These are phyloP conservation scores for Bergia puertoricense DNA, from an alignment of 92 coral and sea anemone genomes.

Conservation along the genomic window DNA sequence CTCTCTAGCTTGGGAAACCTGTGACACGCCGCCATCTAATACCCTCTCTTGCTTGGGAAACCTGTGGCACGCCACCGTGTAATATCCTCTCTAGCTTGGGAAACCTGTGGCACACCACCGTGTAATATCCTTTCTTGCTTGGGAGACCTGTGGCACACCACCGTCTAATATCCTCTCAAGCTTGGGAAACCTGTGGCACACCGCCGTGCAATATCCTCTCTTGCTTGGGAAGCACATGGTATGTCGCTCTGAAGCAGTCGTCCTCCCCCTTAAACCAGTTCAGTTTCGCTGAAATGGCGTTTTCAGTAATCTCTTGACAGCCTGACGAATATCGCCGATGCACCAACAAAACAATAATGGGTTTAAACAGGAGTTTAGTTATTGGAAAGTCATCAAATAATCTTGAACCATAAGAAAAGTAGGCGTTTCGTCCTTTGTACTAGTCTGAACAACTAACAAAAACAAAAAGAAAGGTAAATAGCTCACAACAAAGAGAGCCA, in stretches of 20 bases:
- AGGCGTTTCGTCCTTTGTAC: background rate
- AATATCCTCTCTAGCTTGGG: no score
- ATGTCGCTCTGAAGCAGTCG: no score
- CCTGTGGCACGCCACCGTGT: no score
- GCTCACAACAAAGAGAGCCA: slow-evolving; percentile 4
- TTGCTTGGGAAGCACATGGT: background rate
- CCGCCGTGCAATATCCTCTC: background rate
- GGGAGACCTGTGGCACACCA: no score
- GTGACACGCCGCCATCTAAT: background rate
- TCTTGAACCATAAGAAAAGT: background rate
- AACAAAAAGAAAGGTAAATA: slow-evolving; percentile 9
- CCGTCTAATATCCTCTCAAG: no score
- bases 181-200: no score
- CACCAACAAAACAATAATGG: slow-evolving; percentile 28
- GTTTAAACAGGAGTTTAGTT: slow-evolving; percentile 9
- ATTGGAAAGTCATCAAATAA: slow-evolving; percentile 8
- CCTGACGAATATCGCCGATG: slow-evolving; percentile 7
- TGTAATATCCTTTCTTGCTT: no score
- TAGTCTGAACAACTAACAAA: background rate
- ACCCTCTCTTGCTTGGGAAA: background rate
- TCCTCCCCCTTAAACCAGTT: no score
- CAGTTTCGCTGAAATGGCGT: background rate
- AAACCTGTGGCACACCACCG: no score
- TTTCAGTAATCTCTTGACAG: background rate
- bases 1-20: background rate